Evolutionary conservation across 2,888 invertebrate species (phyloP).

Genomic region (Torymus tubicola): DNA sequence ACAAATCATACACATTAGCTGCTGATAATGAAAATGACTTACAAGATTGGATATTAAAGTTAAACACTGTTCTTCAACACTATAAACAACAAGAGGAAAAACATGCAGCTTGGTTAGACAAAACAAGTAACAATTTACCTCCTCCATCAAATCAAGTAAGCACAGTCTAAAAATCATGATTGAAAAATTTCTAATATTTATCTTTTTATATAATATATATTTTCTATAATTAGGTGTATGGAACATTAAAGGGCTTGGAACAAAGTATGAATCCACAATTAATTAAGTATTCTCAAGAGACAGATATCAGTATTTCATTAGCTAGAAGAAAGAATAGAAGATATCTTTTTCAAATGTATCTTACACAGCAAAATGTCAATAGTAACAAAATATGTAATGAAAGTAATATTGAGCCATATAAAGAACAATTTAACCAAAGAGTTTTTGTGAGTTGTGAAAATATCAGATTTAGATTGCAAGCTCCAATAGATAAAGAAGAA

Average conservation of each 20-base stretch:
- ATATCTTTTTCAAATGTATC: slow-evolving; percentile 86
- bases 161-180: background rate
- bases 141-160: slow-evolving; percentile 79
- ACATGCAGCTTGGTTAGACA: slow-evolving; percentile 82
- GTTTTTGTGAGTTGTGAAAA: slow-evolving; percentile 90
- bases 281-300: slow-evolving; percentile 93
- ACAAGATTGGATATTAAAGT: slow-evolving; percentile 89
- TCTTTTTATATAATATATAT: background rate
- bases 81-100: slow-evolving; percentile 89
- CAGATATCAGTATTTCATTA: slow-evolving; percentile 90
- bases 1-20: slow-evolving; percentile 90
- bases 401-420: slow-evolving; percentile 81
- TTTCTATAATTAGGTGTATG: slow-evolving; percentile 78
- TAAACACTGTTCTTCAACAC: slow-evolving; percentile 90
- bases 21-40: slow-evolving; percentile 91
- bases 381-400: slow-evolving; percentile 75
- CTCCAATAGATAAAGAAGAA: slow-evolving; percentile 86
- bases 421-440: slow-evolving; percentile 92
- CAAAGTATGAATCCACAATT: slow-evolving; percentile 95
- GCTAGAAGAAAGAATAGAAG: slow-evolving; percentile 88
- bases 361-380: slow-evolving; percentile 76
- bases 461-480: slow-evolving; percentile 90
- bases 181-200: background rate
- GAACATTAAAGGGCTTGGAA: slow-evolving; percentile 91
- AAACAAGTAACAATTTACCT: slow-evolving; percentile 79